A percentile compares a stretch with the other conserved stretches of the same genome.
Evolutionary conservation across 2,888 invertebrate genomes (phyloP).

Genomic region (Hirudinaria manillensis): DNA sequence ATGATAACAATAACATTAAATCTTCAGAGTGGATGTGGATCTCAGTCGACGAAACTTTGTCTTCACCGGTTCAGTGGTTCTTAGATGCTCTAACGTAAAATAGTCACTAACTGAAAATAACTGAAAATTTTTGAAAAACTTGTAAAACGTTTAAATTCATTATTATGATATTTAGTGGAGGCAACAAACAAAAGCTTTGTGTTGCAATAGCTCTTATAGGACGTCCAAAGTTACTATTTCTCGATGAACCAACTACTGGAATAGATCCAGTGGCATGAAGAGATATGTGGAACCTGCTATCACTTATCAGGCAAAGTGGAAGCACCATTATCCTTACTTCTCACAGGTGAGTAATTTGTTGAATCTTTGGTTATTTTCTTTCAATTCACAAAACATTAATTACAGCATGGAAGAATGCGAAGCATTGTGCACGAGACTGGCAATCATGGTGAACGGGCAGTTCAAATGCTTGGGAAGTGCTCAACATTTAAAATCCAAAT

Average conservation of each 20-base stretch:
- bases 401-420: conserved; percentile 74
- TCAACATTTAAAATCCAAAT: no score
- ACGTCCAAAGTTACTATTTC: no score
- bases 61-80: no score
- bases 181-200: conserved; percentile 45
- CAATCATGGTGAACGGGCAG: conserved; percentile 62
- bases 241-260: no score
- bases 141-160: no score
- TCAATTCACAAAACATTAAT: no score
- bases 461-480: conserved; percentile 43
- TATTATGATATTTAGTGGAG: conserved; percentile 46
- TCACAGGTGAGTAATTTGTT: conserved; percentile 45
- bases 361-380: no score
- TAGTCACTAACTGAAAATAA: no score
- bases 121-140: no score
- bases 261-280: conserved; percentile 74
- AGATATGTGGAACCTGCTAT: conserved; percentile 70
- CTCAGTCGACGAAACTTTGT: conserved; percentile 55
- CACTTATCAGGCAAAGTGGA: conserved; percentile 65
- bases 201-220: conserved; percentile 44
- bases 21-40: conserved; percentile 54
- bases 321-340: conserved; percentile 73
- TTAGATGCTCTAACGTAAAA: no score
- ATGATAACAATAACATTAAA: no score
- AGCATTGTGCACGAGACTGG: conserved; percentile 68